These are phyloP conservation scores for Drosophila silvestris DNA, from an alignment of 2,888 invertebrate species.

Conservation along the genomic window DNA sequence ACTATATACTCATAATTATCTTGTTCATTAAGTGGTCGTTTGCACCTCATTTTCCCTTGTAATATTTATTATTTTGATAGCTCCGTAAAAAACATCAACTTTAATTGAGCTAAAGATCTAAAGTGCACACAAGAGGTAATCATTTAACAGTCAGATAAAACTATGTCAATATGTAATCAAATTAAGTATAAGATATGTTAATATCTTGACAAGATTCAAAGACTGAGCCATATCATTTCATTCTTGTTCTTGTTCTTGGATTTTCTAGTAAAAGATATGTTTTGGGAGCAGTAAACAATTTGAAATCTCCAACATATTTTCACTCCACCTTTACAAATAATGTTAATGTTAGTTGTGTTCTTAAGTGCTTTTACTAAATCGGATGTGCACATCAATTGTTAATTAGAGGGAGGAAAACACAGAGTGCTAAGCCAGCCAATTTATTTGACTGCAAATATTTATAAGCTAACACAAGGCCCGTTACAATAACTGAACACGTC, in stretches of 20 bases:
- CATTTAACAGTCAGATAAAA: background rate
- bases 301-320: background rate
- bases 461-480: background rate
- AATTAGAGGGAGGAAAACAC: background rate
- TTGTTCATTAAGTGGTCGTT: background rate
- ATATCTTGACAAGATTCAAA: too few relatives aligned
- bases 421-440: background rate
- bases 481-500: slow-evolving; percentile 8
- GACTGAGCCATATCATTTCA: background rate
- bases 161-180: background rate
- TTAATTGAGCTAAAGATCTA: background rate
- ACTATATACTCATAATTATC: slow-evolving; percentile 3
- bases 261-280: background rate
- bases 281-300: background rate
- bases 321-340: background rate
- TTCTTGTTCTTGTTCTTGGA: background rate
- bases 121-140: background rate
- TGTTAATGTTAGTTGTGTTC: background rate
- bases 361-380: slow-evolving; percentile 1
- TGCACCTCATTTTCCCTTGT: background rate
- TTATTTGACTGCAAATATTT: slow-evolving; percentile 11
- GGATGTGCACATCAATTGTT: slow-evolving; percentile 3
- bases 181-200: background rate
- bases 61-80: background rate
- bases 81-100: background rate